These are phyloP conservation scores for Silvanus unidentatus DNA, from an alignment of 2,888 invertebrate genomes.

Conservation along the genomic window DNA sequence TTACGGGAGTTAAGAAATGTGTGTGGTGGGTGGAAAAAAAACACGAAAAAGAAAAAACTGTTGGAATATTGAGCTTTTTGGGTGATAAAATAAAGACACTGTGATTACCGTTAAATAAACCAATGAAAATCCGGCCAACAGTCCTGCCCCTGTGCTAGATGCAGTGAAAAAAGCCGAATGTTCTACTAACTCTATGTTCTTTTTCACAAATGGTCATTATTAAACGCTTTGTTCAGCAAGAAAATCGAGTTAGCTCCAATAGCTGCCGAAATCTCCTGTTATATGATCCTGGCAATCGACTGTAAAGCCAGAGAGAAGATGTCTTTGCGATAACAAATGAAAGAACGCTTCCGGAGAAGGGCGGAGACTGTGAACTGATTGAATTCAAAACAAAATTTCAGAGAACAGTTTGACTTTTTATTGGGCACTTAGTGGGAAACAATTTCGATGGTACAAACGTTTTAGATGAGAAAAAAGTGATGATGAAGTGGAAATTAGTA, in stretches of 20 bases:
- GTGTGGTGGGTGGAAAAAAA: conserved; percentile 19
- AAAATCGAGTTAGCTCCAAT: conserved; percentile 38
- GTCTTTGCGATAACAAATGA: conserved; percentile 41
- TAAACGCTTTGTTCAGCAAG: conserved; percentile 48
- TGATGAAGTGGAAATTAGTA: no score
- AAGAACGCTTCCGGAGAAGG: conserved; percentile 33
- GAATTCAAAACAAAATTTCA: conserved; percentile 37
- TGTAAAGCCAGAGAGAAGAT: conserved; percentile 33
- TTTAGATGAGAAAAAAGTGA: no score
- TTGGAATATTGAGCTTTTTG: conserved; percentile 8
- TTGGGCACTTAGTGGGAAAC: conserved; percentile 10
- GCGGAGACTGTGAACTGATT: conserved; percentile 38
- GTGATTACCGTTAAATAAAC: conserved; percentile 28
- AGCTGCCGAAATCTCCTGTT: conserved; percentile 42
- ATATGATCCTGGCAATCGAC: conserved; percentile 39
- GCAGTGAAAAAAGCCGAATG: conserved; percentile 36
- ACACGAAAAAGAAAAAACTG: conserved; percentile 14
- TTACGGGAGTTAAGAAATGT: conserved; percentile 31
- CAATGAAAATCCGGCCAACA: conserved; percentile 24
- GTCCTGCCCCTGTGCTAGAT: conserved; percentile 22
- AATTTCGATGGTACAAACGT: no score
- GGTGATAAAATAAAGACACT: conserved; percentile 27
- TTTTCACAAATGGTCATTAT: conserved; percentile 42
- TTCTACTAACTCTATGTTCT: conserved; percentile 28
- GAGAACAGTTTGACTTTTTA: conserved; percentile 29